Evolutionary conservation across 2,888 invertebrate genomes (phyloP), one percentile per base, ranked within the genome.

Genomic region (Agonopterix arenella): DNA sequence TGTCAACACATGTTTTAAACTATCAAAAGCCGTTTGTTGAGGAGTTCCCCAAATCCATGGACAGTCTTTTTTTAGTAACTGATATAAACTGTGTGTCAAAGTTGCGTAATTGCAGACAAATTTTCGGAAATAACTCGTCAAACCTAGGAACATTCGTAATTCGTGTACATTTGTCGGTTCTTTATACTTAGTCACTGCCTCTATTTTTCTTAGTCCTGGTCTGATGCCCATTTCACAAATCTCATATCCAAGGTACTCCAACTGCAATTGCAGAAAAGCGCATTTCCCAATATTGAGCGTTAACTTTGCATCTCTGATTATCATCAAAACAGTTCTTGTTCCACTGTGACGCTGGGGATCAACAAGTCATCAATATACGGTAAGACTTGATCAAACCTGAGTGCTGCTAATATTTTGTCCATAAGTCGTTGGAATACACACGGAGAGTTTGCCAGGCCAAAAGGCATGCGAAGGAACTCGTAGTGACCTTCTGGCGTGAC

Each of bases 201-300:
- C 45, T 10, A 49, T 53, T 54, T 67, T 66, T 7, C 45, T 45
- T n/a, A 44, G 45, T 11, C 60, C 56, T 45, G 61, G 61, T 11
- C 46, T 47, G 7, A 70, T 52, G 11, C 52, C 49, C 11, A 53
- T 49, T 8, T 55, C 18, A 11, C 52, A 45, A 11, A 67, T 56
- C 8, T 55, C 50, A 36, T 61, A 60, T 7, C 64, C 67, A 16
- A 65, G 43, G 51, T 53, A 66, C 5, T 53, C 52, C 11, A 66
- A 57, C 9, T 45, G 47, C 13, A 11, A 47, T 40, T 51, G 45
- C 11, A 63, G 43, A 46, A 63, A 64, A 36, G 51, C 43, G 36
- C 62, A 62, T 46, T 62, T 61, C 2, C 28, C 8, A 47, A 54
- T 48, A 11, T 59, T 62, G 7, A 64, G 46, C 7, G 50, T 52